Evolutionary conservation across 2,113 vertebrate species (phyloP), one percentile per base, ranked within the genome.

Genomic region (Carollia perspicillata): DNA sequence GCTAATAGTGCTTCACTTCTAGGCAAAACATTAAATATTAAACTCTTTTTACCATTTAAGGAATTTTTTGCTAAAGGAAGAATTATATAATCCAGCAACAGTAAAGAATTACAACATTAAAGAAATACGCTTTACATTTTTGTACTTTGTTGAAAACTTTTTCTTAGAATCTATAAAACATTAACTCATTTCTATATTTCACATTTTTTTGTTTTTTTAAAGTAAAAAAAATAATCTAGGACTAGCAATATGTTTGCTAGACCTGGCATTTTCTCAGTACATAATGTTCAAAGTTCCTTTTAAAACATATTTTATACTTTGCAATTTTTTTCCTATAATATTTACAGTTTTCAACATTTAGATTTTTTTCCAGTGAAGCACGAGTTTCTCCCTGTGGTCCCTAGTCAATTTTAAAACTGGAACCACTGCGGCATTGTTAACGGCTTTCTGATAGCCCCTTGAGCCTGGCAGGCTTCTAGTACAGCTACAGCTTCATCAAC

Each of bases 41-140:
- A 42, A 58, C 6, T 4, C 37, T 79, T 35, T 26, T 53, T 98
- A 98, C 95, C 98, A 98, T 99, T 99, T 98, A 99, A 98, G 98
- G 98, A 98, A 99, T 99, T 99, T 99, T 99, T 99, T 99, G 99
- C 99, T 99, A 99, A 98, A 99, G 99, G 99, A 99, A 99, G 99
- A 99, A 99, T 99, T 99, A 99, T 98, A 99, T 99, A 98, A 99
- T 99, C 99, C 99, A 99, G 99, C 98, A 98, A 99, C 98, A 99
- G 98, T 99, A 99, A 99, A 99, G 98, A 99, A 99, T 99, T 99
- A 99, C 99, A 99, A 99, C 99, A 98, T 99, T 98, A 98, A 99
- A 98, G 98, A 99, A 99, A 99, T 99, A 99, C 99, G 99, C 98
- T 99, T 99, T 99, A 98, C 98, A 98, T 98, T 98, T 98, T 98